A percentile compares a stretch with the other conserved stretches of the same genome.
phyloP scores from a whole-genome alignment of 2,113 vertebrate species.

The Struthidea cinerea region DNA sequence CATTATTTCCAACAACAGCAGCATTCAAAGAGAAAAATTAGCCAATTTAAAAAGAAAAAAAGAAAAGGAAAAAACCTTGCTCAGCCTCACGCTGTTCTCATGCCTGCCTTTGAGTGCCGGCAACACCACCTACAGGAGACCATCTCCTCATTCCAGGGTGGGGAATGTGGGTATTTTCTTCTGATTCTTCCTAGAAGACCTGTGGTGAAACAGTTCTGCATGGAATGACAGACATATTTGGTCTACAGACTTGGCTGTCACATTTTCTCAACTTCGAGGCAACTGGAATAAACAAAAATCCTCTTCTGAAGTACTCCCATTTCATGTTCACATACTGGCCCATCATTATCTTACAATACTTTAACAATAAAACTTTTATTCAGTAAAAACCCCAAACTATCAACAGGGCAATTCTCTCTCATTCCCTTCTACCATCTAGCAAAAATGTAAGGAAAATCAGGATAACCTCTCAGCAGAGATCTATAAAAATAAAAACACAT shows the following conservation, averaged over 20 bases:
- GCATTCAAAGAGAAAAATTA: not conserved
- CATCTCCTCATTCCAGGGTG: not conserved
- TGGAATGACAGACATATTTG: not conserved
- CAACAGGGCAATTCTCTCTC: not conserved
- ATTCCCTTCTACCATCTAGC: not conserved
- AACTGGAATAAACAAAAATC: not conserved
- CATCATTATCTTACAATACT: not conserved
- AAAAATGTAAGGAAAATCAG: not conserved
- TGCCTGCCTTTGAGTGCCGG: not conserved
- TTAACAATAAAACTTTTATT: not conserved
- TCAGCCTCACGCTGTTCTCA: not conserved
- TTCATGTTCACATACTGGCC: not conserved
- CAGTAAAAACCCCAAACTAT: not conserved
- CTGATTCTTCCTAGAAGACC: not conserved
- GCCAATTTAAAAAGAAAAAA: not conserved
- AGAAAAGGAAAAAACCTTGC: rapidly evolving
- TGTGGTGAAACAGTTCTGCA: not conserved
- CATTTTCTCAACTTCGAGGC: not conserved
- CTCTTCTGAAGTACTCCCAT: not conserved
- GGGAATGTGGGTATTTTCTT: not conserved
- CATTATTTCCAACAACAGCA: not conserved
- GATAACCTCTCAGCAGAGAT: not conserved
- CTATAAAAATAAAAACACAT: not conserved
- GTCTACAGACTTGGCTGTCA: not conserved
- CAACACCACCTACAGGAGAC: not conserved